These are phyloP conservation scores for Antheraea pernyi DNA, from an alignment of 1,140 invertebrate genomes.

Conservation along the genomic window DNA sequence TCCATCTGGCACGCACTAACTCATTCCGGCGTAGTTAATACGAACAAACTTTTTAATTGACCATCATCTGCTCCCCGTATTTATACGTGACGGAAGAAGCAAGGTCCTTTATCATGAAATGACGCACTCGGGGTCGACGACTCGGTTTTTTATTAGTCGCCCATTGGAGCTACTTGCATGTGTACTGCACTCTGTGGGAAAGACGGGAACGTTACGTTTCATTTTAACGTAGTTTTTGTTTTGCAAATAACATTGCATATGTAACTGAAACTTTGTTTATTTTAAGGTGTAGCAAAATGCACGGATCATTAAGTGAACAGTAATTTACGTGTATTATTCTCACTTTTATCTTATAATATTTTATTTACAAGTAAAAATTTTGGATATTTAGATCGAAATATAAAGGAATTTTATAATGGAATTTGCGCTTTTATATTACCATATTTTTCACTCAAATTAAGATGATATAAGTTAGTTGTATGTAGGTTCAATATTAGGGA, in stretches of 20 bases:
- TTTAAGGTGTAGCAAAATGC: conserved; percentile 13
- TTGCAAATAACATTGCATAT: conserved; percentile 32
- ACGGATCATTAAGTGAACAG: conserved; percentile 14
- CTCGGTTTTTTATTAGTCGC: conserved; percentile 60
- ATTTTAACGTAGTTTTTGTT: conserved; percentile 31
- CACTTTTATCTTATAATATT: conserved; percentile 7
- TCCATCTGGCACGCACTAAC: conserved; percentile 64
- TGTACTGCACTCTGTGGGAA: conserved; percentile 65
- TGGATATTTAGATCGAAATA: too few species aligned
- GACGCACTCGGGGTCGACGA: conserved; percentile 73
- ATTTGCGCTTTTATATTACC: conserved; percentile 38
- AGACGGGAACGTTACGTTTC: conserved; percentile 49
- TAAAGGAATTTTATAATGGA: too few species aligned
- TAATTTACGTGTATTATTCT: conserved; percentile 14
- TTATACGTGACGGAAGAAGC: conserved; percentile 62
- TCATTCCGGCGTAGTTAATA: conserved; percentile 69
- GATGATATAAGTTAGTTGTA: conserved; percentile 31
- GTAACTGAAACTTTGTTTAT: conserved; percentile 19
- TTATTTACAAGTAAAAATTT: too few species aligned
- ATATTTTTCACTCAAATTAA: conserved; percentile 45
- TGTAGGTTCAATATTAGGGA: too few species aligned
- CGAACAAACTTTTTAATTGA: conserved; percentile 75
- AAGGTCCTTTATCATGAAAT: conserved; percentile 53
- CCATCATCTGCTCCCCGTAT: conserved; percentile 69
- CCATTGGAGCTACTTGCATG: conserved; percentile 49